phyloP scores from a whole-genome alignment of 2,113 vertebrate genomes.

The Labeo catla region DNA sequence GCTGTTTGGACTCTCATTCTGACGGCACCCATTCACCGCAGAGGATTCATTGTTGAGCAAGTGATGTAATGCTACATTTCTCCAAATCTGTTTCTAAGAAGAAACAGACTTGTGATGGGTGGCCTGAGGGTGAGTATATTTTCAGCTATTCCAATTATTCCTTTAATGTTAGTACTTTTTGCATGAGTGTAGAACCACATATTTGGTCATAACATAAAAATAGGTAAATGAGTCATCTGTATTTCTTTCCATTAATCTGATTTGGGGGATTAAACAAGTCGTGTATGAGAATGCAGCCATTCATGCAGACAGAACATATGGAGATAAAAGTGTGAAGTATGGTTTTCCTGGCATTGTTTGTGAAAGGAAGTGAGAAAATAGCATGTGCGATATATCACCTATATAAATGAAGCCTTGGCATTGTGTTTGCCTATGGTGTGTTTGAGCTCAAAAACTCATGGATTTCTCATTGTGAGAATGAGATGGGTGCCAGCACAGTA shows the following conservation, averaged over 20 bases:
- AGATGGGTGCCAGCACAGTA: not conserved
- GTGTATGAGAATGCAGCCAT: not conserved
- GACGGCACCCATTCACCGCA: too few species aligned
- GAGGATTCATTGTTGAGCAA: too few species aligned
- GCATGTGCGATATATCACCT: not conserved
- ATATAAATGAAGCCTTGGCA: not conserved
- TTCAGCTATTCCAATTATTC: too few species aligned
- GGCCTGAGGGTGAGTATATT: too few species aligned
- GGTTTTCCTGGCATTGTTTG: constrained; percentile 5
- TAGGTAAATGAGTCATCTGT: not conserved
- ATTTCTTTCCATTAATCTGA: not conserved
- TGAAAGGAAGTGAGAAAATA: not conserved
- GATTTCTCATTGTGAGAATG: not conserved
- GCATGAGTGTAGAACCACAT: not conserved
- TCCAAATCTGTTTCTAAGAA: too few species aligned
- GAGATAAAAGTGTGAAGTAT: not conserved
- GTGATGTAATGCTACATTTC: too few species aligned
- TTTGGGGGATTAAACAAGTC: not conserved
- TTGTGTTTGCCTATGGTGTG: not conserved
- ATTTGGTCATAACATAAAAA: not conserved
- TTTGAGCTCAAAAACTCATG: not conserved
- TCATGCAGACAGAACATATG: not conserved
- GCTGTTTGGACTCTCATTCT: too few species aligned
- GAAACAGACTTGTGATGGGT: too few species aligned
- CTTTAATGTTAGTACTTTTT: not conserved